Evolutionary conservation across 2,113 vertebrate genomes (phyloP).

Genomic region (Brienomyrus longianalis): DNA sequence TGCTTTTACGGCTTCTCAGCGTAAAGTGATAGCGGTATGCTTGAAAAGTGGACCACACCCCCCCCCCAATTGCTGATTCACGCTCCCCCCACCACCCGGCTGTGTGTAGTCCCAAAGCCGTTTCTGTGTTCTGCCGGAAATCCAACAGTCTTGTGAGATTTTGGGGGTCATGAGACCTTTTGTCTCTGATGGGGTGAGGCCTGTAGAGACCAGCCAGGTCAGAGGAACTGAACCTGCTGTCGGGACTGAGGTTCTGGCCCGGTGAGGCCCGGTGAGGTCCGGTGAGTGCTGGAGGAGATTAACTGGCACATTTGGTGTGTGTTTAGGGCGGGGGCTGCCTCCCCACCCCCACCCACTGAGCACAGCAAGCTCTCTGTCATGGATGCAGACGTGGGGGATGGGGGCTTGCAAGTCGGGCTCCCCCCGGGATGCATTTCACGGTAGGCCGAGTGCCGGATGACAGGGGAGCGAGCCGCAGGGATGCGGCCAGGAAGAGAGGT

Average conservation of each 20-base stretch:
- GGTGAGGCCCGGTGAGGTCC: not conserved
- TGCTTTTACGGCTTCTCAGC: conserved; percentile 26
- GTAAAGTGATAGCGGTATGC: conserved; percentile 34
- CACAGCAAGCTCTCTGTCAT: not conserved
- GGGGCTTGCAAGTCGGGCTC: not conserved
- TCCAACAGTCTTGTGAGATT: not conserved
- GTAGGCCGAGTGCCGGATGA: not conserved
- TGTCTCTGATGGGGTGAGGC: not conserved
- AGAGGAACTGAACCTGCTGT: not conserved
- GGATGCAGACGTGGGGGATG: conserved; percentile 25
- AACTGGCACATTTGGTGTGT: not conserved
- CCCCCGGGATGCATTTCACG: not conserved
- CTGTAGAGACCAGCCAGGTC: not conserved
- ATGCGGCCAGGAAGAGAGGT: not conserved
- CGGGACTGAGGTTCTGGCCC: not conserved
- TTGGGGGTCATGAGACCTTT: not conserved
- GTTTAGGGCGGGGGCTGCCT: not conserved
- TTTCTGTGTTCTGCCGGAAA: not conserved
- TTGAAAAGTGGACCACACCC: conserved; percentile 19
- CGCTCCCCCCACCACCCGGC: not conserved
- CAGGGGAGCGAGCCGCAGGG: not conserved
- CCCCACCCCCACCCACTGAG: not conserved
- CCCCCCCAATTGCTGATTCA: conserved; percentile 12
- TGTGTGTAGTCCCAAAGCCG: not conserved
- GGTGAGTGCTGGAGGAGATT: not conserved